A percentile compares a stretch with the other conserved stretches of the same genome.
Evolutionary conservation across 2,113 vertebrate species (phyloP).

Genomic region (Corythornis madagascariensis): DNA sequence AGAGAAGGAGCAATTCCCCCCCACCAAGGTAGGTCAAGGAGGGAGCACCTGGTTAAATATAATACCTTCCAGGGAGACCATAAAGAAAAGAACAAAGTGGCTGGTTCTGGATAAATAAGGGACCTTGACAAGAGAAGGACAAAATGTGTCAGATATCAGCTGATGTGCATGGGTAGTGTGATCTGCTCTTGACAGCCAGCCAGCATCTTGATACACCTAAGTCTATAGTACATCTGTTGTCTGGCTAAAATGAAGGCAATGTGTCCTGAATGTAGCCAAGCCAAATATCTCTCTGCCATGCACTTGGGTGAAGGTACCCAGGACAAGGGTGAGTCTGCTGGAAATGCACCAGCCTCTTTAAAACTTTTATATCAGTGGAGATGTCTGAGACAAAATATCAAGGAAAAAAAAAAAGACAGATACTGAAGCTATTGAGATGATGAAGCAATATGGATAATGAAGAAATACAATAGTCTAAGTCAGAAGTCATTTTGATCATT

Average conservation of each 20-base stretch:
- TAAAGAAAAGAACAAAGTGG: background rate
- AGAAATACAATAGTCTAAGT: background rate
- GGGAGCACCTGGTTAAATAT: background rate
- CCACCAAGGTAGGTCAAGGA: background rate
- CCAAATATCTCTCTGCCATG: background rate
- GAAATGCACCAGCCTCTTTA: background rate
- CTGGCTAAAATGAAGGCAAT: background rate
- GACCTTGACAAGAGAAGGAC: background rate
- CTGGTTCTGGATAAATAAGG: background rate
- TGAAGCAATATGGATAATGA: background rate
- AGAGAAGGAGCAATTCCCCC: background rate
- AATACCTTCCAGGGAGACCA: background rate
- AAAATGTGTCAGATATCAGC: background rate
- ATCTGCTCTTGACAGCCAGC: background rate
- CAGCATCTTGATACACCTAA: background rate
- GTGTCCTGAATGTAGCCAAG: background rate
- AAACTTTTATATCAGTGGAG: background rate
- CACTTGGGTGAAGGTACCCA: too few relatives aligned
- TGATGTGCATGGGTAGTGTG: background rate
- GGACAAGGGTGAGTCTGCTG: background rate
- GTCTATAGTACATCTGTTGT: background rate
- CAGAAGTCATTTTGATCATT: background rate
- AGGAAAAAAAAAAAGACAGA: background rate
- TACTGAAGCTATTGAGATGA: background rate
- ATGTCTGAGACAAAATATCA: background rate